A percentile compares a stretch with the other conserved stretches of the same genome.
phyloP scores from a whole-genome alignment of 2,888 invertebrate genomes.

The Synergus gifuensis region DNA sequence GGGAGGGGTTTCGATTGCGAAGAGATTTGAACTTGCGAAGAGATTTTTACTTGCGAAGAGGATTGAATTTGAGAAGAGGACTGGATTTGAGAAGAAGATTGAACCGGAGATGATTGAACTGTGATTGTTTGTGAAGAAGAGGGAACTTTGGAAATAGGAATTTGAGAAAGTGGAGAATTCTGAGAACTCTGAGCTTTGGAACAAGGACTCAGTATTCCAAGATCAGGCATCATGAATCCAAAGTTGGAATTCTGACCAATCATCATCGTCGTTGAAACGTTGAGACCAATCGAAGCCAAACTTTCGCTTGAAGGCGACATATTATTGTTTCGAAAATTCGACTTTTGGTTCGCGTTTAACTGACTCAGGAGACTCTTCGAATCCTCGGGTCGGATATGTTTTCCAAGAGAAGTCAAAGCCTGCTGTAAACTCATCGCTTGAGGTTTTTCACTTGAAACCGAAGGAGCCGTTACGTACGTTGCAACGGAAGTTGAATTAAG shows the following conservation, averaged over 20 bases:
- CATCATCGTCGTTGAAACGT: constrained; percentile 64
- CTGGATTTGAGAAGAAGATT: not conserved
- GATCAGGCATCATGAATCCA: constrained; percentile 18
- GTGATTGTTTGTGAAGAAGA: not conserved
- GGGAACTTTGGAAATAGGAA: not conserved
- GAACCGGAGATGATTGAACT: not conserved
- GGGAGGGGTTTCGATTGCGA: constrained; percentile 45
- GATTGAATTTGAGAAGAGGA: not conserved
- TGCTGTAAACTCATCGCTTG: not conserved
- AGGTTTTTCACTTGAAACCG: constrained; percentile 16
- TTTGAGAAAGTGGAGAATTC: not conserved
- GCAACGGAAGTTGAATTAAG: not conserved
- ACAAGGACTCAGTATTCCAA: constrained; percentile 2
- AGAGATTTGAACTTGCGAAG: not conserved
- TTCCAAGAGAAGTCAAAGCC: constrained; percentile 2
- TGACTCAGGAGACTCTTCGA: not conserved
- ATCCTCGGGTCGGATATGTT: not conserved
- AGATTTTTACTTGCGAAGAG: constrained; percentile 18
- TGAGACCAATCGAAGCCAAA: constrained; percentile 62
- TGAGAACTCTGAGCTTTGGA: not conserved
- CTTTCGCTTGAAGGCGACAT: constrained; percentile 59
- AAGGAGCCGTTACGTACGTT: constrained; percentile 43
- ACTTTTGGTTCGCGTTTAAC: not conserved
- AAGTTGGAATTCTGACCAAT: constrained; percentile 31
- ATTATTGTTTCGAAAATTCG: constrained; percentile 28